These are phyloP conservation scores for Liopterus haemorrhoidalis DNA, from an alignment of 2,888 invertebrate genomes.

Conservation along the genomic window DNA sequence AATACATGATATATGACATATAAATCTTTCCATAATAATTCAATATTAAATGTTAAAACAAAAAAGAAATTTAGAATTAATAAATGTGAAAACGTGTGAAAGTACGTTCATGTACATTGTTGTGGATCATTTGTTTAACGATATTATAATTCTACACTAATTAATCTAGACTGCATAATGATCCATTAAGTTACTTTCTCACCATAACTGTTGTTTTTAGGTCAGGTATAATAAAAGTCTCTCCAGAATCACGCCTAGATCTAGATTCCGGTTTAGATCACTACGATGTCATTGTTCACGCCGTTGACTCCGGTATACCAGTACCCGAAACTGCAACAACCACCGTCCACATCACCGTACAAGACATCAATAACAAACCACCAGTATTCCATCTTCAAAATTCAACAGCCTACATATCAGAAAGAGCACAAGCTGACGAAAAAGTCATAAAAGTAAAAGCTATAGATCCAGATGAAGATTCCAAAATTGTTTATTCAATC, in stretches of 20 bases:
- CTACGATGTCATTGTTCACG: slow-evolving; percentile 66
- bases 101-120: too few relatives aligned
- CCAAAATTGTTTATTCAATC: slow-evolving; percentile 63
- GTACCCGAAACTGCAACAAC: slow-evolving; percentile 73
- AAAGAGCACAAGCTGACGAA: slow-evolving; percentile 58
- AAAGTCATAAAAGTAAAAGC: slow-evolving; percentile 61
- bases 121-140: too few relatives aligned
- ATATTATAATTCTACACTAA: too few relatives aligned
- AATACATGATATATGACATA: too few relatives aligned
- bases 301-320: slow-evolving; percentile 68
- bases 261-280: slow-evolving; percentile 60
- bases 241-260: slow-evolving; percentile 66
- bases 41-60: too few relatives aligned
- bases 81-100: too few relatives aligned
- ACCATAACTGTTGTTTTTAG: slow-evolving; percentile 48
- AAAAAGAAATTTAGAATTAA: too few relatives aligned
- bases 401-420: slow-evolving; percentile 64
- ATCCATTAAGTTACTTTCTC: slow-evolving; percentile 9
- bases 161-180: too few relatives aligned
- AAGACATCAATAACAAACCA: slow-evolving; percentile 76
- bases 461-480: slow-evolving; percentile 63
- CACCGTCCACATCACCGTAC: slow-evolving; percentile 63
- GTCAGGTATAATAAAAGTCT: slow-evolving; percentile 64
- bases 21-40: too few relatives aligned
- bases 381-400: slow-evolving; percentile 64